Evolutionary conservation across 2,113 vertebrate genomes (phyloP).

Genomic region (Neodontobutis hainanensis): DNA sequence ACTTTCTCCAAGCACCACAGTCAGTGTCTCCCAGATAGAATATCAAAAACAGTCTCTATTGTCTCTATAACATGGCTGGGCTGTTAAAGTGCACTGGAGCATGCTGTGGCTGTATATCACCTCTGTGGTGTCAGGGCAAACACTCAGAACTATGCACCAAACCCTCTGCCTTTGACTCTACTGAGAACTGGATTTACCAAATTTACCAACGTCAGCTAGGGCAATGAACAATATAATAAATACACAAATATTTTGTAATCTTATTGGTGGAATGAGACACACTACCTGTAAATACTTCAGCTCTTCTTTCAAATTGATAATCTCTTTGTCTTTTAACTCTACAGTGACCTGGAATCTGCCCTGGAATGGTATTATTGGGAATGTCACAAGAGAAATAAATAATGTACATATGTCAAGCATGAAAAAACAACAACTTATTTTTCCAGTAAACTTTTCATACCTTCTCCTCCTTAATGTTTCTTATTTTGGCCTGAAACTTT

Average conservation of each 20-base stretch:
- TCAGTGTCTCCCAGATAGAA: conserved; percentile 63
- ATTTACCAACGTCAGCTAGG: not conserved
- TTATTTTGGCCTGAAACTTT: conserved; percentile 87
- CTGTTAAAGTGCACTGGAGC: conserved; percentile 71
- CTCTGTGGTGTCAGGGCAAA: conserved; percentile 59
- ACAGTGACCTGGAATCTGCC: conserved; percentile 85
- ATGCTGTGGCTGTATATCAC: conserved; percentile 70
- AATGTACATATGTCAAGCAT: too few species aligned
- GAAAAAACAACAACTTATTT: not conserved
- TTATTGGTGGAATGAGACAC: not conserved
- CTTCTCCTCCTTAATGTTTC: conserved; percentile 89
- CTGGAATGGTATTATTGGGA: conserved; percentile 75
- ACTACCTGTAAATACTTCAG: conserved; percentile 92
- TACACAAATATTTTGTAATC: not conserved
- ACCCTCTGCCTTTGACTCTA: conserved; percentile 36
- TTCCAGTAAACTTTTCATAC: conserved; percentile 68
- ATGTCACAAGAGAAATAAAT: conserved; percentile 45
- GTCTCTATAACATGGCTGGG: conserved; percentile 56
- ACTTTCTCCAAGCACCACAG: conserved; percentile 39
- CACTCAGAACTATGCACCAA: conserved; percentile 44
- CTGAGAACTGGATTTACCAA: conserved; percentile 26
- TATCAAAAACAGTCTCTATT: conserved; percentile 71
- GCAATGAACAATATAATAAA: not conserved
- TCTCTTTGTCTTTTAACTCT: conserved; percentile 93
- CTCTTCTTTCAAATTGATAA: conserved; percentile 88